These are phyloP conservation scores for Brachionus rubens DNA, from an alignment of 1,140 invertebrate genomes.

Conservation along the genomic window DNA sequence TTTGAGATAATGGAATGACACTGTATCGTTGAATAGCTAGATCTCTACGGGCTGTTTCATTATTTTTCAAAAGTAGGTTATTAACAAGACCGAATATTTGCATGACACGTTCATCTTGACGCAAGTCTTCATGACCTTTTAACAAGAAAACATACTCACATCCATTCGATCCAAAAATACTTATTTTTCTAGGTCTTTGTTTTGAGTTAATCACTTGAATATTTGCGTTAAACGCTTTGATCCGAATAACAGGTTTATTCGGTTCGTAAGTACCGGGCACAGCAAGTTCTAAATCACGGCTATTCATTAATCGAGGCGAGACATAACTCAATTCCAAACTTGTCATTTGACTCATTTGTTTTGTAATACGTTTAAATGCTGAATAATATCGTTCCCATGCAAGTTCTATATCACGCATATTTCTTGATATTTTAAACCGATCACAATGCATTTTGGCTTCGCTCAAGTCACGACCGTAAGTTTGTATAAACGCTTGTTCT, in stretches of 20 bases:
- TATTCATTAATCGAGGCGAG: constrained; percentile 81
- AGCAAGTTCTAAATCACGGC: constrained; percentile 85
- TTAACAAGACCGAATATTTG: constrained; percentile 98
- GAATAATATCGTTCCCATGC: constrained; percentile 99
- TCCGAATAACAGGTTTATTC: constrained; percentile 77
- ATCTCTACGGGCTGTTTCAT: constrained; percentile 89
- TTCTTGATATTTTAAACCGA: constrained; percentile 75
- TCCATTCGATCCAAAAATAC: constrained; percentile 88
- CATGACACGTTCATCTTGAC: constrained; percentile 99
- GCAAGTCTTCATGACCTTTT: constrained; percentile 97
- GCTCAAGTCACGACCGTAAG: constrained; percentile 85
- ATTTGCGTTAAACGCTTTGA: constrained; percentile 76
- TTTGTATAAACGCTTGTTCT: constrained; percentile 84
- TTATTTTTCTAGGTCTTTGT: constrained; percentile 89
- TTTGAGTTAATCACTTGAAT: constrained; percentile 94
- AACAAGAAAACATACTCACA: constrained; percentile 96
- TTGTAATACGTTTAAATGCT: constrained; percentile 55
- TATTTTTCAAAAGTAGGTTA: constrained; percentile 84
- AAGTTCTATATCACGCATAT: constrained; percentile 85
- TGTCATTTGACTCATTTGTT: constrained; percentile 55
- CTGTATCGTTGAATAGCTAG: constrained; percentile 84
- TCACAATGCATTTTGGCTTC: constrained; percentile 91
- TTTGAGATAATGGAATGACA: constrained; percentile 94
- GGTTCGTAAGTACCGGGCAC: constrained; percentile 91
- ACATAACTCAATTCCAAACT: constrained; percentile 85